Evolutionary conservation across 2,113 vertebrate genomes (phyloP).

Genomic region (Campylomormyrus numenius): DNA sequence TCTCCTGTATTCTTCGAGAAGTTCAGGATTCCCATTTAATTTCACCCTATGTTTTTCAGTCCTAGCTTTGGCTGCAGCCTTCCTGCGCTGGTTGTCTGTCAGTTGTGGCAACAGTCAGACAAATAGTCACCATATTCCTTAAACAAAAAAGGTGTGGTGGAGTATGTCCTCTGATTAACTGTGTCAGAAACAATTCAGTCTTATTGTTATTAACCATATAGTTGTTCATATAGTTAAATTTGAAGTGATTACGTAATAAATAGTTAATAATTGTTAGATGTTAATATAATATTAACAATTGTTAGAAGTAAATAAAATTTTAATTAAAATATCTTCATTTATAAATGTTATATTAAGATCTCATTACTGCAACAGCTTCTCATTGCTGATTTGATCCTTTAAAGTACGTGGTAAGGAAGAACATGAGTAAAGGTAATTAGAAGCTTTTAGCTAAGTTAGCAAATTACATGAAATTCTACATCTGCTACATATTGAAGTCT

Average conservation of each 20-base stretch:
- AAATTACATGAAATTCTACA: neutral
- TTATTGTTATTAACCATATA: neutral
- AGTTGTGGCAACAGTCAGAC: neutral
- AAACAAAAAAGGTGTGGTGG: neutral
- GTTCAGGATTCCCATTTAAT: neutral
- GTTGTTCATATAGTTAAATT: neutral
- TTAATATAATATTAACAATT: neutral
- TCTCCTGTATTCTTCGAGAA: neutral
- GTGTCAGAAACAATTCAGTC: neutral
- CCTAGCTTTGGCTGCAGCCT: neutral
- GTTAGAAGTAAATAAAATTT: neutral
- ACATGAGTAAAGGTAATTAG: no score
- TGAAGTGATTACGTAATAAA: neutral
- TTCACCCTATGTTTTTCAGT: neutral
- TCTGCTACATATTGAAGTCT: neutral
- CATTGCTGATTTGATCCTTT: neutral
- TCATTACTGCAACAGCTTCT: neutral
- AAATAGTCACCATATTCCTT: neutral
- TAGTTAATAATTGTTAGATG: neutral
- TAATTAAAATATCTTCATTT: neutral
- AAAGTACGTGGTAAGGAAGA: no score
- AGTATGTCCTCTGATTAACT: neutral
- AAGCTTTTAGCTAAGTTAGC: no score
- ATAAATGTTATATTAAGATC: neutral
- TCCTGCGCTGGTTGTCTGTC: neutral